Evolutionary conservation across 2,888 invertebrate species (phyloP).

Genomic region (Omphaloscelis lunosa): DNA sequence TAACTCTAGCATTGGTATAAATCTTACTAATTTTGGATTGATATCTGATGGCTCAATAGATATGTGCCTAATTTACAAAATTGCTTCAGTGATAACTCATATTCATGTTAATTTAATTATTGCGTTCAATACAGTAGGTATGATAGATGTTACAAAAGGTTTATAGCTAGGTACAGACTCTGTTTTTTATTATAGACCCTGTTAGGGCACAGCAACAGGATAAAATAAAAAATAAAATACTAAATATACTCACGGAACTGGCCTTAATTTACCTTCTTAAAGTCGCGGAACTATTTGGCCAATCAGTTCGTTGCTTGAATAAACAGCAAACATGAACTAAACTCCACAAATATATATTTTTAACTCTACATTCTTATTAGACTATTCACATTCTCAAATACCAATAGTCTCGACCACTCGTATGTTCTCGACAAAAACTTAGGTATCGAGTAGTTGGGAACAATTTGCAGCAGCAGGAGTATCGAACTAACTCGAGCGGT

Average conservation of each 20-base stretch:
- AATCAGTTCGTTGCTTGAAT: neutral
- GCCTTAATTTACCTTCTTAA: neutral
- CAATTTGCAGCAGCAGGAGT: slow-evolving; percentile 60
- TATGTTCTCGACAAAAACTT: slow-evolving; percentile 48
- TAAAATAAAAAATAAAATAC: no score
- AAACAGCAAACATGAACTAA: neutral
- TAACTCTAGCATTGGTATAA: neutral
- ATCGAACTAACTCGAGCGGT: slow-evolving; percentile 57
- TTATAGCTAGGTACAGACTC: no score
- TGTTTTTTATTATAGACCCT: no score
- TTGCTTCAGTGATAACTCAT: neutral
- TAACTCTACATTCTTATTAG: slow-evolving; percentile 24
- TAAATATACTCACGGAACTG: no score
- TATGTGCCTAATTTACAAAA: neutral
- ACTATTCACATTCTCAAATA: slow-evolving; percentile 27
- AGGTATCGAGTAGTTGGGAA: slow-evolving; percentile 59
- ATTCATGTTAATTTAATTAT: no score
- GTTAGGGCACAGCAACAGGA: no score
- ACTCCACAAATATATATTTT: neutral
- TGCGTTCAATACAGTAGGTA: no score
- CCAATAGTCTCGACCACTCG: slow-evolving; percentile 36
- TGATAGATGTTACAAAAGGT: no score
- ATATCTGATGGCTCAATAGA: neutral
- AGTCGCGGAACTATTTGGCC: neutral
- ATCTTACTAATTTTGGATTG: neutral